A percentile compares a stretch with the other conserved stretches of the same genome.
Conservation (phyloP, 1,140 invertebrate species). For the Cotesia vestalis region DNA sequence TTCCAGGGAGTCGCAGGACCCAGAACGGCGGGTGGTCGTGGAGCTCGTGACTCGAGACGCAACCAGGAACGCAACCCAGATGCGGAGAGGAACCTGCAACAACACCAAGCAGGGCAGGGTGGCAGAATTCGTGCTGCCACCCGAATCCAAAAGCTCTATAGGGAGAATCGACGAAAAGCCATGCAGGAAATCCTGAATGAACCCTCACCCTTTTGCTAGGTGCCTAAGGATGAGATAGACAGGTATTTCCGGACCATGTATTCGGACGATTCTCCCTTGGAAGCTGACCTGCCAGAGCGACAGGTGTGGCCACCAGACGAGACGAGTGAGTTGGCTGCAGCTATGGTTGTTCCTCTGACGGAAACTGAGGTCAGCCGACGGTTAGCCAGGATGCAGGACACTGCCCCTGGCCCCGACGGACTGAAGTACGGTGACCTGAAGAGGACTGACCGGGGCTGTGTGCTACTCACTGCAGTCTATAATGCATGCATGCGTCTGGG, state of each 20-base stretch:
- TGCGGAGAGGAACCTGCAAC: no score
- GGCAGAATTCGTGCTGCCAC: background rate
- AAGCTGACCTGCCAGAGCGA: background rate
- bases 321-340: background rate
- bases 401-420: background rate
- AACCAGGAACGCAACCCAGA: no score
- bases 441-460: background rate
- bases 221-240: background rate
- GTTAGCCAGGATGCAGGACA: background rate
- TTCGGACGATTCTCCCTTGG: background rate
- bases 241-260: background rate
- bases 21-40: no score
- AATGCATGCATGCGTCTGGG: background rate
- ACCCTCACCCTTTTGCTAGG: background rate
- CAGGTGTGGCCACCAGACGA: no score
- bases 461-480: background rate
- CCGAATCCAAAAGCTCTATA: background rate
- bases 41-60: no score
- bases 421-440: background rate
- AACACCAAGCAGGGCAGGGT: no score
- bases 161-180: background rate
- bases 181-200: background rate
- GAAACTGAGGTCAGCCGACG: background rate
- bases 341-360: background rate
- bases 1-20: no score